phyloP scores from a whole-genome alignment of 2,888 invertebrate genomes.

The Pammene aurita region DNA sequence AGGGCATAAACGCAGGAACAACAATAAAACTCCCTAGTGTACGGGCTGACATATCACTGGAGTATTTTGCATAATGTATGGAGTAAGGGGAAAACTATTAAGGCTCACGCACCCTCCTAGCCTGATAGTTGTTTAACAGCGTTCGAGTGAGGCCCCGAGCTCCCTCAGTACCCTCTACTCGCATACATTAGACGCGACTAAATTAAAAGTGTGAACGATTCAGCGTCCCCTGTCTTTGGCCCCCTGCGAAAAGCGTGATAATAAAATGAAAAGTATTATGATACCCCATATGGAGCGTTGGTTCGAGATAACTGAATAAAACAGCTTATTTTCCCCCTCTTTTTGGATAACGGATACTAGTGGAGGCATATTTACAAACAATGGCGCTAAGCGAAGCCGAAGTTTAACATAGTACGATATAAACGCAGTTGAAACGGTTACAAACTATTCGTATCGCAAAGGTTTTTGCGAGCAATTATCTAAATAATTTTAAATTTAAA shows the following conservation, averaged over 20 bases:
- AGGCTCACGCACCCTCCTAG: constrained; percentile 72
- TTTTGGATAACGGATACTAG: constrained; percentile 29
- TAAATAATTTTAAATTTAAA: constrained; percentile 20
- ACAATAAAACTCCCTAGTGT: constrained; percentile 82
- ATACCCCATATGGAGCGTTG: constrained; percentile 73
- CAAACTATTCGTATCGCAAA: constrained; percentile 11
- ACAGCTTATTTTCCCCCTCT: constrained; percentile 68
- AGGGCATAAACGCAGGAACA: constrained; percentile 79
- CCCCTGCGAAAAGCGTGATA: constrained; percentile 63
- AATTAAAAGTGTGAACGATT: constrained; percentile 82
- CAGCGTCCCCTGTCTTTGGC: constrained; percentile 51
- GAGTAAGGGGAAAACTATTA: constrained; percentile 81
- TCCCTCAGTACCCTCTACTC: constrained; percentile 60
- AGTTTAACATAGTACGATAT: constrained; percentile 7
- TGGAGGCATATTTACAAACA: constrained; percentile 32
- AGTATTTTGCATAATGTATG: constrained; percentile 82
- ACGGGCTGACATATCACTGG: constrained; percentile 80
- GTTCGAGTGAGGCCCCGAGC: constrained; percentile 60
- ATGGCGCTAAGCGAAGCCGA: constrained; percentile 15
- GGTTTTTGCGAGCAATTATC: constrained; percentile 1
- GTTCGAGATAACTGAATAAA: constrained; percentile 75
- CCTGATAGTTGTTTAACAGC: constrained; percentile 80
- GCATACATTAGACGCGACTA: constrained; percentile 81
- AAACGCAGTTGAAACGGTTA: constrained; percentile 4
- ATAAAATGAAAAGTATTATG: constrained; percentile 79